Percentiles rank a stretch among this genome's conserved stretches.
Evolutionary conservation across 2,113 vertebrate genomes (phyloP).

Genomic region (Sinocyclocheilus anophthalmus): DNA sequence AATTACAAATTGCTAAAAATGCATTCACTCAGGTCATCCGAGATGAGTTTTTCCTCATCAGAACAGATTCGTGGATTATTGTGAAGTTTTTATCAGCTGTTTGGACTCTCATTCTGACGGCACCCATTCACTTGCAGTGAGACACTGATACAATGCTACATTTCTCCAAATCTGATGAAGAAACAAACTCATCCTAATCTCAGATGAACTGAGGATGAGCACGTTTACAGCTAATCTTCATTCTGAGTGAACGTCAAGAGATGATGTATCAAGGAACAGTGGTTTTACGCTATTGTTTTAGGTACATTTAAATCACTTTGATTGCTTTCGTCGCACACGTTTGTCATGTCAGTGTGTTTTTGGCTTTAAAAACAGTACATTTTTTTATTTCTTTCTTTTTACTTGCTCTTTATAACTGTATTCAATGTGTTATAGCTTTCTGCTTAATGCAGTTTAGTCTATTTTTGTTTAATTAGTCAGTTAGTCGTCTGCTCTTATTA

Average conservation of each 20-base stretch:
- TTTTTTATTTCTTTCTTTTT: constrained; percentile 73
- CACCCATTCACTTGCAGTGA: no score
- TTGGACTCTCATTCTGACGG: no score
- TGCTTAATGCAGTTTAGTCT: constrained; percentile 56
- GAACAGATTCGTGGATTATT: no score
- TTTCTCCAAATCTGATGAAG: no score
- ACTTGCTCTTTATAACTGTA: constrained; percentile 57
- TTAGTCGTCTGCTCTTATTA: constrained; percentile 20
- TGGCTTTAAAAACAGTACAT: constrained; percentile 72
- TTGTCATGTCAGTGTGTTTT: constrained; percentile 68
- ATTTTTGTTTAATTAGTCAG: constrained; percentile 47
- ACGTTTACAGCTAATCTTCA: no score
- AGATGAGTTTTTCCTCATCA: no score
- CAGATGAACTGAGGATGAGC: accelerated
- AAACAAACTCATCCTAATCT: no score
- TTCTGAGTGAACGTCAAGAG: neutral
- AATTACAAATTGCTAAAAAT: neutral
- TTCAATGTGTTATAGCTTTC: constrained; percentile 55
- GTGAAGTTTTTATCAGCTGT: neutral
- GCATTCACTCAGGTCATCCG: no score
- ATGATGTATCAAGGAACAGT: constrained; percentile 16
- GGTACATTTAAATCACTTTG: constrained; percentile 20
- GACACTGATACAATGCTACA: no score
- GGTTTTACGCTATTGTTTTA: constrained; percentile 49
- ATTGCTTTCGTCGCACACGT: constrained; percentile 64